phyloP scores from a whole-genome alignment of 1,140 invertebrate genomes.

The Pomacea maculata region DNA sequence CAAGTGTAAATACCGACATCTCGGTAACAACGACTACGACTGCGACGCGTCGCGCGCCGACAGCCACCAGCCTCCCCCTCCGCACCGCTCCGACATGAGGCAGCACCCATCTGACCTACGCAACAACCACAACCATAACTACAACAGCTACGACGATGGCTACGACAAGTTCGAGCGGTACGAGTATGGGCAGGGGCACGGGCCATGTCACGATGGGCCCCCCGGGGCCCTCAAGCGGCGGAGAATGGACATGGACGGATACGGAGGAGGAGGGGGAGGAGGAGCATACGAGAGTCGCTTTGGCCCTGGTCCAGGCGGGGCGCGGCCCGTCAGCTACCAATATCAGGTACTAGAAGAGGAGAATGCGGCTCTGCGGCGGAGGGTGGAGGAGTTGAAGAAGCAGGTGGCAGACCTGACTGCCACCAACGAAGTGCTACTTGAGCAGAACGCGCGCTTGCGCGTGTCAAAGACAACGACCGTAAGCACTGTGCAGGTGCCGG shows the following conservation, averaged over 20 bases:
- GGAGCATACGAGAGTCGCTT: conserved; percentile 13
- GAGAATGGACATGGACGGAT: conserved; percentile 38
- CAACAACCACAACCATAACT: conserved; percentile 16
- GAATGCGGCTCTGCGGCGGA: conserved; percentile 75
- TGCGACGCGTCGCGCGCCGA: conserved; percentile 18
- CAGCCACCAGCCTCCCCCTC: conserved; percentile 16
- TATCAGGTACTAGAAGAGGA: conserved; percentile 75
- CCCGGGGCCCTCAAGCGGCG: conserved; percentile 22
- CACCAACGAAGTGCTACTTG: conserved; percentile 82
- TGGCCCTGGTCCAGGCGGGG: conserved; percentile 22
- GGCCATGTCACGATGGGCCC: conserved; percentile 26
- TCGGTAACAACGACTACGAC: conserved; percentile 41
- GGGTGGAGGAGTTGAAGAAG: conserved; percentile 80
- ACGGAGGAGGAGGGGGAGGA: conserved; percentile 8
- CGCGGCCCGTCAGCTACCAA: conserved; percentile 49
- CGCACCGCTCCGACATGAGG: conserved; percentile 6
- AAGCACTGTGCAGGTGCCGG: conserved; percentile 17
- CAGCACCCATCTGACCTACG: conserved; percentile 8
- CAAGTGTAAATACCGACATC: conserved; percentile 60
- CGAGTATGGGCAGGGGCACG: conserved; percentile 43
- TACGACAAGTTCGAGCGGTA: conserved; percentile 49
- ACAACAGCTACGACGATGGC: conserved; percentile 33
- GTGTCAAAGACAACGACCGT: conserved; percentile 68
- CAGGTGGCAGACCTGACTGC: conserved; percentile 77
- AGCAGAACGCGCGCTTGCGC: conserved; percentile 81